phyloP scores from a whole-genome alignment of 2,113 vertebrate species.

The Sinocyclocheilus rhinocerous region DNA sequence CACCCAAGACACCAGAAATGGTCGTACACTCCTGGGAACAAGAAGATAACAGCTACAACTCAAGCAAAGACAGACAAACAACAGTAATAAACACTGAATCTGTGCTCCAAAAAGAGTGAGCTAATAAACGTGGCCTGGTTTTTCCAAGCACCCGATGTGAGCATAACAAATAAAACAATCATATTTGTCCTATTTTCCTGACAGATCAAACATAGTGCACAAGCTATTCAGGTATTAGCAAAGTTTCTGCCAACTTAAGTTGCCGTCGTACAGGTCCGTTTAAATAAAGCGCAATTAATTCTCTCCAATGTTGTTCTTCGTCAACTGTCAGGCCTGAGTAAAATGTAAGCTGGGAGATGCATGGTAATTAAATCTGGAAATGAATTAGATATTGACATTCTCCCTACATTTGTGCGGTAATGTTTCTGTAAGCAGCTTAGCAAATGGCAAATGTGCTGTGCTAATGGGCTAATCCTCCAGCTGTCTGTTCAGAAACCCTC shows the following conservation, averaged over 20 bases:
- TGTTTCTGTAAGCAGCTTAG: slow-evolving; percentile 69
- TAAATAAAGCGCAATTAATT: slow-evolving; percentile 24
- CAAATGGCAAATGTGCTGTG: slow-evolving; percentile 49
- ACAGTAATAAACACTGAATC: slow-evolving; percentile 15
- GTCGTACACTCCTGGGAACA: background rate
- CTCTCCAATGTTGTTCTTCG: slow-evolving; percentile 42
- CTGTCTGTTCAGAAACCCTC: slow-evolving; percentile 51
- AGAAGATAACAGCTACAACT: slow-evolving; percentile 18
- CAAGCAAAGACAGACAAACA: slow-evolving; percentile 15
- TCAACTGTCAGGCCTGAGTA: slow-evolving; percentile 44
- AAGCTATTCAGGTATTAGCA: background rate
- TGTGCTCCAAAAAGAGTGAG: background rate
- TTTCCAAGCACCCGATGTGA: background rate
- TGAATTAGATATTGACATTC: slow-evolving; percentile 68
- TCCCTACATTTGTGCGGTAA: slow-evolving; percentile 57
- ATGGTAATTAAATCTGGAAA: slow-evolving; percentile 65
- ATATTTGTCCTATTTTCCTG: background rate
- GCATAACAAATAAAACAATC: background rate
- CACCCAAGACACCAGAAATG: background rate
- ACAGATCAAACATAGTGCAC: slow-evolving; percentile 7
- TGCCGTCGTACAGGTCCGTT: background rate
- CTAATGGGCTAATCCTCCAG: slow-evolving; percentile 66
- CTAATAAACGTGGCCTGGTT: background rate
- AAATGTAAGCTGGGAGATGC: slow-evolving; percentile 58
- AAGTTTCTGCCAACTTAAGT: background rate